These are phyloP conservation scores for Vanacampus margaritifer DNA, from an alignment of 2,113 vertebrate species.

Conservation along the genomic window DNA sequence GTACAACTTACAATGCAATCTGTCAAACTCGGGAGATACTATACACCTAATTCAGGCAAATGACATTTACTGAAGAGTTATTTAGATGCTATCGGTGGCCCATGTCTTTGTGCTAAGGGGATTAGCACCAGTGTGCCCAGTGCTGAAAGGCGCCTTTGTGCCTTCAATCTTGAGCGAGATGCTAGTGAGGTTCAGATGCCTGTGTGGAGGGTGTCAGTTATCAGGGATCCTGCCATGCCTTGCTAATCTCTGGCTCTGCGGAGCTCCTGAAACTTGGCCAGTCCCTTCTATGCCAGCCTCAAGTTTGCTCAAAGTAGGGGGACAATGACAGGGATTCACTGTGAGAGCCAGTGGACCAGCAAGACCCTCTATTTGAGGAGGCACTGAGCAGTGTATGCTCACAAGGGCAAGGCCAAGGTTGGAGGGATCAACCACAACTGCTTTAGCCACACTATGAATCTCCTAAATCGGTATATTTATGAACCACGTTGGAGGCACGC, in stretches of 20 bases:
- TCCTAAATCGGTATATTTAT: neutral
- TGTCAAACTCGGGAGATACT: slow-evolving; percentile 46
- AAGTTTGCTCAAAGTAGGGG: slow-evolving; percentile 52
- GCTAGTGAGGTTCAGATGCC: slow-evolving; percentile 62
- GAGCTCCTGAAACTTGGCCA: slow-evolving; percentile 72
- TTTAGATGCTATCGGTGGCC: slow-evolving; percentile 72
- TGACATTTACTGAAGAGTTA: slow-evolving; percentile 70
- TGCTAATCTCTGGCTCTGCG: slow-evolving; percentile 69
- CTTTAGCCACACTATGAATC: slow-evolving; percentile 8
- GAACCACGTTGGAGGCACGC: no score
- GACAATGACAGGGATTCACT: slow-evolving; percentile 73
- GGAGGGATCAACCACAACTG: slow-evolving; percentile 25
- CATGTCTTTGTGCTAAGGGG: slow-evolving; percentile 64
- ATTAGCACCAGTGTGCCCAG: slow-evolving; percentile 64
- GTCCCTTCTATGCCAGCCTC: slow-evolving; percentile 50
- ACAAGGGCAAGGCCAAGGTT: slow-evolving; percentile 24
- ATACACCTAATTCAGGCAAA: slow-evolving; percentile 64
- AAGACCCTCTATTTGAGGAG: slow-evolving; percentile 53
- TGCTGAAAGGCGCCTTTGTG: slow-evolving; percentile 68
- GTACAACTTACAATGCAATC: slow-evolving; percentile 40
- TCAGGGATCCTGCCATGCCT: slow-evolving; percentile 69
- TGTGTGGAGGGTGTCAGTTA: slow-evolving; percentile 74
- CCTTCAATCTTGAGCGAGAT: slow-evolving; percentile 60
- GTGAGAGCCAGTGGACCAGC: slow-evolving; percentile 52
- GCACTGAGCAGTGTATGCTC: slow-evolving; percentile 14